Percentiles rank a stretch among this genome's conserved stretches.
These are phyloP conservation scores for Trogon melanurus DNA, from an alignment of 2,113 vertebrate genomes.

Conservation along the genomic window DNA sequence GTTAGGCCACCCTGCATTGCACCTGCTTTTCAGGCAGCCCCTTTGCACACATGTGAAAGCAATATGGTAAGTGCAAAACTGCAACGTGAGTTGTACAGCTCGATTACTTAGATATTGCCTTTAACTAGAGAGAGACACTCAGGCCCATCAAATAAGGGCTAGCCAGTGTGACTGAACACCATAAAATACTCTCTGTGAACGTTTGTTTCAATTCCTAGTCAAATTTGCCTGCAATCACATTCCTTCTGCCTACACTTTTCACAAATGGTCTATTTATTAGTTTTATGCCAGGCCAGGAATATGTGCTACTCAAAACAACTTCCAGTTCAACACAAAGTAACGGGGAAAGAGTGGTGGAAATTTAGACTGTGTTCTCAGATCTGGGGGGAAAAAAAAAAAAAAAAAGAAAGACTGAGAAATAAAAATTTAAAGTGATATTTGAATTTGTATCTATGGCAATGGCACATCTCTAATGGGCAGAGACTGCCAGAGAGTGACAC, in stretches of 20 bases:
- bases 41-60: not conserved
- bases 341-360: not conserved
- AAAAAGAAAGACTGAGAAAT: not conserved
- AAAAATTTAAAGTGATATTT: not conserved
- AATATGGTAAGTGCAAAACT: not conserved
- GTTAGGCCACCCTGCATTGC: not conserved
- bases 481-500: not conserved
- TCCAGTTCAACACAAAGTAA: not conserved
- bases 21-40: not conserved
- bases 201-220: not conserved
- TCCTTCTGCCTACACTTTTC: conserved; percentile 9
- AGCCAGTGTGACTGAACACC: not conserved
- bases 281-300: not conserved
- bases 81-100: not conserved
- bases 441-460: not conserved
- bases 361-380: not conserved
- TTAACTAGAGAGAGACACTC: not conserved
- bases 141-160: not conserved
- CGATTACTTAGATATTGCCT: not conserved
- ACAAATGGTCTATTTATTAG: conserved; percentile 25
- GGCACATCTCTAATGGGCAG: not conserved
- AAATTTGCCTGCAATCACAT: conserved; percentile 6
- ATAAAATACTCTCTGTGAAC: not conserved
- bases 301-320: not conserved
- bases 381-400: not conserved